Base-by-base conservation (phyloP, 1,140 invertebrate genomes). In the Sinonovacula constricta region DNA sequence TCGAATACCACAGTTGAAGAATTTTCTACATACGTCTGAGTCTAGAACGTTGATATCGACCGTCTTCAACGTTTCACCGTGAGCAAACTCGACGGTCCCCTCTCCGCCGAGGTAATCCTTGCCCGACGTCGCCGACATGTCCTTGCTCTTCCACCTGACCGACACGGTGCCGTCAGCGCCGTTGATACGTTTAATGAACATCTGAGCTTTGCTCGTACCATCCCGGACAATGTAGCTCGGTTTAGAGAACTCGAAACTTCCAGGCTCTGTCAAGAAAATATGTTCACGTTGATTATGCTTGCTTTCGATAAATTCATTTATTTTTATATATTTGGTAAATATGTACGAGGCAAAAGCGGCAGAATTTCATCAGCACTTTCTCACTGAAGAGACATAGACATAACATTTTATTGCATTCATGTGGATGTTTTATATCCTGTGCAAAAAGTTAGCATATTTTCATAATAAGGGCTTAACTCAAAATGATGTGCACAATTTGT, bases 181-280 rank as follows among this genome's bases (percentile, higher is more conserved):
- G 80, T 93, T 92, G 30, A 89, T 88, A 67, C 94, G 84, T 10
- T 93, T 87, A 0, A 94, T 91, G 33, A 92, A 91, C 39, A 94
- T 85, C 34, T 87, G 83, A 2, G 92, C 93, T 18, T 87, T 88
- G 2, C 92, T 92, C 30, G 92, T 90, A 79, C 93, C 94, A 87
- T 94, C 94, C 83, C 94, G 93, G 22, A 94, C 93, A 10, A 94
- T 84, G n/a, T 93, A 88, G 81, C 93, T 93, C 67, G 94, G 90
- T 85, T 94, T 93, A 51, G 92, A 90, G 88, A 94, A 94, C 71
- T 92, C 90, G 34, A 94, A 83, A 10, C 91, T 90, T 30, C 94
- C 94, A 66, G 94, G 94, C 86, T 94, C 93, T 94, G 83, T n/a
- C n/a, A n/a, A n/a, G n/a, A n/a, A n/a, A n/a, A n/a, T n/a, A n/a